Base-by-base conservation (phyloP, 2,888 invertebrate species). In the Augiades crinisus region DNA sequence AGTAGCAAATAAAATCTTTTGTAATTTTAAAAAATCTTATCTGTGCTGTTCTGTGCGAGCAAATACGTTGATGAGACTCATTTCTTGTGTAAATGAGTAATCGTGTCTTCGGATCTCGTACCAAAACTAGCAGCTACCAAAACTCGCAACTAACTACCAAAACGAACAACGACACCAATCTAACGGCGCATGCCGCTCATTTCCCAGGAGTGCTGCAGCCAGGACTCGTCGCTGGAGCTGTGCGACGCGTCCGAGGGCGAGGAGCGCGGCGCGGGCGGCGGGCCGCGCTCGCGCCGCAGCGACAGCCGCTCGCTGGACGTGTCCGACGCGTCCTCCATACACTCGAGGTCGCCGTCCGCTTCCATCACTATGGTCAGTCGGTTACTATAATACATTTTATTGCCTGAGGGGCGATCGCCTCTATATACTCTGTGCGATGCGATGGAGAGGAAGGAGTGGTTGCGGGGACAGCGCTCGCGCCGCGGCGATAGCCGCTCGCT, bases 131-230 rank as follows among this genome's bases (percentile, higher is more conserved):
- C n/a, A n/a, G n/a, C n/a, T n/a, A n/a, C n/a, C n/a, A n/a, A n/a
- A n/a, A n/a, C n/a, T n/a, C n/a, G n/a, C n/a, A n/a, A n/a, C n/a
- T n/a, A n/a, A n/a, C n/a, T n/a, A n/a, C n/a, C n/a, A n/a, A n/a
- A n/a, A n/a, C n/a, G n/a, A n/a, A n/a, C n/a, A n/a, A n/a, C n/a
- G n/a, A n/a, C n/a, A n/a, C n/a, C n/a, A n/a, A n/a, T n/a, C n/a
- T n/a, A n/a, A n/a, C n/a, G n/a, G n/a, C n/a, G n/a, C n/a, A n/a
- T n/a, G n/a, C n/a, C n/a, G n/a, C n/a, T n/a, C n/a, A n/a, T n/a
- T 27, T 78, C 78, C 3, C 80, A 90, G 90, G 90, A 90, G 58
- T 88, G 89, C 79, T 89, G 87, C 81, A 90, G 90, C 85, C 90
- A 90, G 78, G 90, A 90, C 47, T 90, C 90, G 54, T 90, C 90